Base-by-base conservation (phyloP, 2,113 vertebrate genomes). In the Aegotheles bennettii region DNA sequence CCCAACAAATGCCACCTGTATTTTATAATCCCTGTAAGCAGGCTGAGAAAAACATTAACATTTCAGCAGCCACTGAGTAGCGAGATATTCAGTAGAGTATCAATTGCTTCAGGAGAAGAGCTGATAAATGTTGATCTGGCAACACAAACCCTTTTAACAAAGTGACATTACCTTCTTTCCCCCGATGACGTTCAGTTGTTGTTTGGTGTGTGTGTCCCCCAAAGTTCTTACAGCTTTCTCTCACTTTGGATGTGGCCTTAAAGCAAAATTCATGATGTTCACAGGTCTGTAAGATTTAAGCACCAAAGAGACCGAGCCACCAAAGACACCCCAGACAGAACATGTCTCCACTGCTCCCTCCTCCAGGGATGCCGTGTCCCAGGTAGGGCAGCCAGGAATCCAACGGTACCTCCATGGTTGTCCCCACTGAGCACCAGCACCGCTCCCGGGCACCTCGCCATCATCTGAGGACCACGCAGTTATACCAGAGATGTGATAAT, bases 121-220 rank as follows among this genome's bases (percentile, higher is more conserved):
- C 0, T 63, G 45, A 60, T 40, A 79, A 71, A 45, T 4, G 5
- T 45, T 47, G 16, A 87, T 15, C 68, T 23, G 51, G 42, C 59
- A 38, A 33, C 2, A 80, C 5, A 68, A 93, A 50, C 9, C 16
- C 45, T 60, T 50, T 19, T 24, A 28, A 57, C n/a, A 45, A 57
- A 40, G 63, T 13, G 2, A 31, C 2, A 1, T 48, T 11, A 16
- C 19, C 6, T 45, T 25, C 20, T 36, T 31, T 11, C 19, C 35
- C 21, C 29, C 33, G 35, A 60, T 11, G 18, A 51, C 1, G 1
- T 31, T 17, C 42, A 9, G 26, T 33, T 43, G 20, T 60, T 53
- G 48, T n/a, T 24, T 51, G 12, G 1, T 0, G 1, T 20, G 25
- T 17, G 4, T 0, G 2, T 16, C 11, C 12, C 4, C 0, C 8